Percentiles rank a stretch among this genome's conserved stretches.
Conservation (phyloP, 2,113 vertebrate species). For the Oenanthe oenanthe region DNA sequence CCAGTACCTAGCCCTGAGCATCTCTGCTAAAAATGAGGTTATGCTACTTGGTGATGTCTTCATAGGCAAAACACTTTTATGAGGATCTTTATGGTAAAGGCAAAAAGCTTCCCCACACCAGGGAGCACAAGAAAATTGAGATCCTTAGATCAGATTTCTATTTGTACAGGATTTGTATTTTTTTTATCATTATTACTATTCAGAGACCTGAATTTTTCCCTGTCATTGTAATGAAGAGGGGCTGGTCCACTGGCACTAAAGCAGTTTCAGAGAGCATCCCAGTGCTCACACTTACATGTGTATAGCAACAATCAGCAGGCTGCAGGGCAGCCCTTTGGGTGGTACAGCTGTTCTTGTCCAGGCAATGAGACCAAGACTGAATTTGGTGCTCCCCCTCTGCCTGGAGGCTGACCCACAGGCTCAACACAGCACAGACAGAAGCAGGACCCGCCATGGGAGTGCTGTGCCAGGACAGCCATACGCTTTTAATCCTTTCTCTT, state of each 20-base stretch:
- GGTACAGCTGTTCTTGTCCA: not conserved
- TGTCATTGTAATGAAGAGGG: not conserved
- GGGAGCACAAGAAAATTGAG: not conserved
- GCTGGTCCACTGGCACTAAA: not conserved
- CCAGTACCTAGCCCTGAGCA: not conserved
- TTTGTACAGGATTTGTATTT: not conserved
- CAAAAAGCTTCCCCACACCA: not conserved
- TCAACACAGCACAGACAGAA: not conserved
- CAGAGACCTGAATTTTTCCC: not conserved
- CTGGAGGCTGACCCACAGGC: not conserved
- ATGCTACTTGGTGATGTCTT: not conserved
- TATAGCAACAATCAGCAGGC: accelerated
- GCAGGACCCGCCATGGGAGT: not conserved
- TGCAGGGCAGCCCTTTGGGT: not conserved
- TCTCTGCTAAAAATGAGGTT: not conserved
- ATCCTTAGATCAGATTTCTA: not conserved
- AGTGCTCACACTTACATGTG: not conserved
- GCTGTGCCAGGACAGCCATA: not conserved
- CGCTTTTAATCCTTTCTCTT: not conserved
- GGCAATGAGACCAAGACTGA: not conserved
- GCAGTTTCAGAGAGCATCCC: not conserved
- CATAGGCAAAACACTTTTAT: not conserved
- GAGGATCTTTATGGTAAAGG: not conserved
- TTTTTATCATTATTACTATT: not conserved
- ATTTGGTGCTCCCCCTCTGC: not conserved